Percentiles rank a stretch among this genome's conserved stretches.
phyloP scores from a whole-genome alignment of 2,797 vertebrate genomes.

The Calcarius lapponicus region DNA sequence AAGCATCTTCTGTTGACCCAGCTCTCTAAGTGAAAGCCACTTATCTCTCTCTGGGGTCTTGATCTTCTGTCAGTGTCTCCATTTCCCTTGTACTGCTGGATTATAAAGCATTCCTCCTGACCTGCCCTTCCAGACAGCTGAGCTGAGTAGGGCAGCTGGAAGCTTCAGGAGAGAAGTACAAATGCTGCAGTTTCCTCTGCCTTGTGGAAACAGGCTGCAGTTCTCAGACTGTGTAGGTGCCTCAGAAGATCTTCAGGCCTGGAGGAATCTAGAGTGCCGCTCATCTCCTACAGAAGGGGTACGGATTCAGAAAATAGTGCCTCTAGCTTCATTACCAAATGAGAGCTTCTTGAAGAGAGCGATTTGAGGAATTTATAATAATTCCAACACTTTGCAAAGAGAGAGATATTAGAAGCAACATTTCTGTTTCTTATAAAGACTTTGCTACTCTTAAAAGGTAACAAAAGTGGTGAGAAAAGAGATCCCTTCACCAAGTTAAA shows the following conservation, averaged over 20 bases:
- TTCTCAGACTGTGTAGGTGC: neutral
- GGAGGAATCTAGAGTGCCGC: neutral
- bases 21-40: neutral
- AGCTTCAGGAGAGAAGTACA: neutral
- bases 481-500: neutral
- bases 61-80: neutral
- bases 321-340: neutral
- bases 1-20: neutral
- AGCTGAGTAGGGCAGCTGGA: neutral
- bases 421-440: neutral
- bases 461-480: neutral
- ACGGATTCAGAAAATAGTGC: neutral
- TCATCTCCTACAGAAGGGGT: neutral
- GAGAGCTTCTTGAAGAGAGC: neutral
- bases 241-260: neutral
- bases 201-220: neutral
- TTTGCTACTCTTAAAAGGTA: neutral
- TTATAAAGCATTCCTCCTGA: neutral
- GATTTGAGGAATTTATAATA: neutral
- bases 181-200: neutral
- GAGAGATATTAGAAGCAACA: neutral
- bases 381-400: neutral
- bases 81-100: neutral
- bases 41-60: neutral
- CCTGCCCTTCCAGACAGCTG: rapidly evolving